A percentile compares a stretch with the other conserved stretches of the same genome.
phyloP scores from a whole-genome alignment of 2,888 invertebrate species.

The Phorcus lineatus region DNA sequence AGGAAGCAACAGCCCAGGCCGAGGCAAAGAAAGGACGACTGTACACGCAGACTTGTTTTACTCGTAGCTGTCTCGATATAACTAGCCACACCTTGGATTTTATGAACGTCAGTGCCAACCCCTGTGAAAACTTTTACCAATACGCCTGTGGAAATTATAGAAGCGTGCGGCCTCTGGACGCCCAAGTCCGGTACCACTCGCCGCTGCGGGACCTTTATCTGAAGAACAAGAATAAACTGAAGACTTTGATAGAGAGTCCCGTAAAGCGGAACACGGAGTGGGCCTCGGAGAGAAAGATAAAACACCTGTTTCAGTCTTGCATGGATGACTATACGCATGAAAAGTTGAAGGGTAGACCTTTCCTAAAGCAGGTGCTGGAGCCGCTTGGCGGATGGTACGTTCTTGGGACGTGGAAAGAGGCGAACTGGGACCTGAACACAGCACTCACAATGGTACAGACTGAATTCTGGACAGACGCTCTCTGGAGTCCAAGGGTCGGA shows the following conservation, averaged over 20 bases:
- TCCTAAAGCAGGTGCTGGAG: slow-evolving; percentile 53
- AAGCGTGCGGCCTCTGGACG: slow-evolving; percentile 47
- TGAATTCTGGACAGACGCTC: slow-evolving; percentile 62
- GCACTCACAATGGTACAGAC: slow-evolving; percentile 57
- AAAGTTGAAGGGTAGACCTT: slow-evolving; percentile 52
- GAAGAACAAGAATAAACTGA: slow-evolving; percentile 56
- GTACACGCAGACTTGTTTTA: neutral
- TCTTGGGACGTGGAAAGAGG: slow-evolving; percentile 47
- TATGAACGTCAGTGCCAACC: slow-evolving; percentile 63
- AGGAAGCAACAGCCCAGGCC: neutral
- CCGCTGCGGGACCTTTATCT: slow-evolving; percentile 49
- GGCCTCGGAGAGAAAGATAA: slow-evolving; percentile 79
- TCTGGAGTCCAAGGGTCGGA: slow-evolving; percentile 39
- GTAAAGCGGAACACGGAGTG: slow-evolving; percentile 41
- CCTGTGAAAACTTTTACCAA: slow-evolving; percentile 77
- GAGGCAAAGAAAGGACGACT: neutral
- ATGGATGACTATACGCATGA: slow-evolving; percentile 71
- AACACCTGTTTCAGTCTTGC: slow-evolving; percentile 80
- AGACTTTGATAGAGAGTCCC: slow-evolving; percentile 49
- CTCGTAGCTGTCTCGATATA: neutral
- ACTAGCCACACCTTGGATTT: slow-evolving; percentile 39
- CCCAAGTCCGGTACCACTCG: slow-evolving; percentile 45
- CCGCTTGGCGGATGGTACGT: slow-evolving; percentile 65
- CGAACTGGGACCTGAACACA: slow-evolving; percentile 53
- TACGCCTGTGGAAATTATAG: slow-evolving; percentile 77